Percentiles rank a stretch among this genome's conserved stretches.
Conservation (phyloP, 1,140 invertebrate genomes). For the Oryctes rhinoceros region DNA sequence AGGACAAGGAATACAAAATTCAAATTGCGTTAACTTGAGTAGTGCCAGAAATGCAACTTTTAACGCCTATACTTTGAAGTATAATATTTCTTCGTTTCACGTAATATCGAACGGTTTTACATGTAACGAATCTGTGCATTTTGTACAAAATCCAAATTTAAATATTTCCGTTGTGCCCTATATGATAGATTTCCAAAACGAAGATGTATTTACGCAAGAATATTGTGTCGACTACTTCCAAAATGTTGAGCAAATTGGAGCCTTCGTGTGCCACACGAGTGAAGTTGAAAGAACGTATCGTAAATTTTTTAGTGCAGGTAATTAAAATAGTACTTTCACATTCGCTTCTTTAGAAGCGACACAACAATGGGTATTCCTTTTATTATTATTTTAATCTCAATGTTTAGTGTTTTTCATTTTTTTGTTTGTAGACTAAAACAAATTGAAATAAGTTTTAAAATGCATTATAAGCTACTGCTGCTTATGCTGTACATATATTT, state of each 20-base stretch:
- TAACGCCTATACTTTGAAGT: slow-evolving; percentile 1
- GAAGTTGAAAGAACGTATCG: background rate
- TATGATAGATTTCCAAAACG: background rate
- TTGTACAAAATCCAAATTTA: slow-evolving; percentile 11
- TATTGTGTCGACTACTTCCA: slow-evolving; percentile 38
- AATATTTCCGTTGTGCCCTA: slow-evolving; percentile 7
- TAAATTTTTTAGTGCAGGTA: slow-evolving; percentile 30
- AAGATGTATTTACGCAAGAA: background rate
- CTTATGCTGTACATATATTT: too few relatives aligned
- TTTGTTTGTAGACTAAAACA: too few relatives aligned
- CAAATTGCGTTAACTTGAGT: background rate
- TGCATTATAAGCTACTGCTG: too few relatives aligned
- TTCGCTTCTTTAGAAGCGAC: background rate
- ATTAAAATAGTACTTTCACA: background rate
- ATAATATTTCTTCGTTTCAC: slow-evolving; percentile 15
- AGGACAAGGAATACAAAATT: slow-evolving; percentile 29
- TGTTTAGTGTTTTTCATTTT: too few relatives aligned
- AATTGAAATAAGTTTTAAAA: too few relatives aligned
- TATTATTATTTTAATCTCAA: too few relatives aligned
- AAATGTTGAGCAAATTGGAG: slow-evolving; percentile 17
- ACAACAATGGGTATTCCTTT: background rate
- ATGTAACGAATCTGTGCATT: slow-evolving; percentile 18
- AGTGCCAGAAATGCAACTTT: slow-evolving; percentile 21
- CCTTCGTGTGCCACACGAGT: background rate
- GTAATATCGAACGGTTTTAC: slow-evolving; percentile 6